Conservation (phyloP, 2,888 invertebrate species). For the Melangyna quadrimaculata region DNA sequence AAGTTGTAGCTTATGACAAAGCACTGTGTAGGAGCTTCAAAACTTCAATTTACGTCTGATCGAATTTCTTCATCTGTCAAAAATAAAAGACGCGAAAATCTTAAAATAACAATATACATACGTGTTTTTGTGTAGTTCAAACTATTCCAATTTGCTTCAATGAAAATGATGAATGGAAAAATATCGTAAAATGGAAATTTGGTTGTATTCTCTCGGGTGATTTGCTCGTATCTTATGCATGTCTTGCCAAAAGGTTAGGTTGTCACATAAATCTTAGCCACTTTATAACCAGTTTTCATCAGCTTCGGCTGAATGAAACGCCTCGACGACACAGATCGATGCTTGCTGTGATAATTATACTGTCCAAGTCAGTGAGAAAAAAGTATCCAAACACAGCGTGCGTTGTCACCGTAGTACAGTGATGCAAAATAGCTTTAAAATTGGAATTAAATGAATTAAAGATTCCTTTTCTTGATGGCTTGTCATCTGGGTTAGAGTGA, state of each 20-base stretch:
- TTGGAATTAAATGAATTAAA: neutral
- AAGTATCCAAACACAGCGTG: neutral
- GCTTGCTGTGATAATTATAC: slow-evolving; percentile 2
- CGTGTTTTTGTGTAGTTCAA: slow-evolving; percentile 5
- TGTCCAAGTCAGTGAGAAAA: neutral
- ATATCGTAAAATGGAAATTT: slow-evolving; percentile 4
- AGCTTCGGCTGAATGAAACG: slow-evolving; percentile 30
- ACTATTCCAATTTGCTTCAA: neutral
- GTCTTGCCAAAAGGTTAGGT: slow-evolving; percentile 26
- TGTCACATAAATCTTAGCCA: slow-evolving; percentile 29
- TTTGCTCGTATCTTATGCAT: neutral
- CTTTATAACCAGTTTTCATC: slow-evolving; percentile 48
- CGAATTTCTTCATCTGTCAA: neutral
- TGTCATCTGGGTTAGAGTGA: too few relatives aligned
- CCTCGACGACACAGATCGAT: neutral
- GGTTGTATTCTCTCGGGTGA: slow-evolving; percentile 20
- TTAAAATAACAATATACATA: slow-evolving; percentile 35
- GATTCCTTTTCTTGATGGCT: too few relatives aligned
- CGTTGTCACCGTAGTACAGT: neutral
- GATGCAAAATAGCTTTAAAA: neutral
- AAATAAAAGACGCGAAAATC: slow-evolving; percentile 9
- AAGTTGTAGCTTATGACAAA: neutral
- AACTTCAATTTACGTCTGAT: neutral
- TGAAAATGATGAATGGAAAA: slow-evolving; percentile 52
- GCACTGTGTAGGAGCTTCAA: neutral